Evolutionary conservation across 2,888 invertebrate species (phyloP).

Genomic region (Spodoptera littoralis): DNA sequence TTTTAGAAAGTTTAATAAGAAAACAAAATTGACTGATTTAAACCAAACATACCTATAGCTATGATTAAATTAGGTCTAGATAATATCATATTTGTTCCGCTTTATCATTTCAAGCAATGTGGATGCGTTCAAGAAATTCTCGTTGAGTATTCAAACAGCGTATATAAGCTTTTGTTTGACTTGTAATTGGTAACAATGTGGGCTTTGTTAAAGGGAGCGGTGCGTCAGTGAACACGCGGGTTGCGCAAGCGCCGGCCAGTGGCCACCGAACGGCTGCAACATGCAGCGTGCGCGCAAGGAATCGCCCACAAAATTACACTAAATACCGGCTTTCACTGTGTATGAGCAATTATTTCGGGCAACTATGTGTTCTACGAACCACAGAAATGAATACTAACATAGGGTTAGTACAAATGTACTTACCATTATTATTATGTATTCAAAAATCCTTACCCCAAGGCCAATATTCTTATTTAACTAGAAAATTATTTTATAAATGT

Average conservation of each 20-base stretch:
- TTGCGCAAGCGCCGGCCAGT: conserved; percentile 44
- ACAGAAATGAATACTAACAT: too few species aligned
- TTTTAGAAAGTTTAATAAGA: background rate
- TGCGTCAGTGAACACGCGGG: conserved; percentile 14
- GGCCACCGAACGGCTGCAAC: background rate
- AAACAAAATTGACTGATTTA: background rate
- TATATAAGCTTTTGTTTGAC: conserved; percentile 38
- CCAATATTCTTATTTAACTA: too few species aligned
- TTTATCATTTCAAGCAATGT: conserved; percentile 27
- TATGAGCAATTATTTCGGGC: conserved; percentile 34
- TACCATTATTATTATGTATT: too few species aligned
- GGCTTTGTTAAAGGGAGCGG: conserved; percentile 39
- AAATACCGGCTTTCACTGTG: conserved; percentile 38
- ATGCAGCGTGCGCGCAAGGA: conserved; percentile 9
- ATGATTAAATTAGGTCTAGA: too few species aligned
- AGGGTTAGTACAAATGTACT: too few species aligned
- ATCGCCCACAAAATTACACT: conserved; percentile 40
- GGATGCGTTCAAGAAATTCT: conserved; percentile 10
- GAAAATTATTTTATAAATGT: too few species aligned
- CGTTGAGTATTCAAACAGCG: conserved; percentile 32
- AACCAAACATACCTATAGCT: background rate
- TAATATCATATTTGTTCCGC: conserved; percentile 16
- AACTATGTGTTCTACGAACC: conserved; percentile 16
- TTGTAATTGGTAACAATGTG: conserved; percentile 48
- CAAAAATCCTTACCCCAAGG: too few species aligned